Conservation (phyloP, 2,888 invertebrate genomes). For the Morpho deidamia region DNA sequence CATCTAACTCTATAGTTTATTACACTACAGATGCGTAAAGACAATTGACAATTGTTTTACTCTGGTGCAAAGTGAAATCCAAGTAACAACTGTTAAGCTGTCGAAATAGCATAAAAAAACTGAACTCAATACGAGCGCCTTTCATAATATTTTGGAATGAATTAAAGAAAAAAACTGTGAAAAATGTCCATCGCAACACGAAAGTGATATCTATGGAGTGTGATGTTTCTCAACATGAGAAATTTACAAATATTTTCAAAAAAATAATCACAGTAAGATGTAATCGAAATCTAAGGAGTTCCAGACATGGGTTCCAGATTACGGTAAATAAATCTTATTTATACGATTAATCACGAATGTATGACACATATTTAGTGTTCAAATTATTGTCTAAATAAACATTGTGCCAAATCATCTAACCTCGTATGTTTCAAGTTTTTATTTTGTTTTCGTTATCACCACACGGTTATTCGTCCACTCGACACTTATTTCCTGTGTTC, state of each 20-base stretch:
- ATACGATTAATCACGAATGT: neutral
- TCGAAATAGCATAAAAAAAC: slow-evolving; percentile 17
- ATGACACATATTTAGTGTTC: neutral
- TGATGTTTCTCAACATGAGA: slow-evolving; percentile 50
- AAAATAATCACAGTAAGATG: slow-evolving; percentile 39
- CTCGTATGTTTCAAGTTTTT: slow-evolving; percentile 8
- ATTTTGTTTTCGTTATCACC: slow-evolving; percentile 23
- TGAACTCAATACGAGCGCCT: slow-evolving; percentile 27
- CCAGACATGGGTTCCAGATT: slow-evolving; percentile 74
- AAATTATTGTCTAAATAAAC: slow-evolving; percentile 1
- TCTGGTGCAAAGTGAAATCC: slow-evolving; percentile 14
- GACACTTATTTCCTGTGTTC: slow-evolving; percentile 20
- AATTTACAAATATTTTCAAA: slow-evolving; percentile 23
- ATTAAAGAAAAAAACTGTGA: slow-evolving; percentile 29
- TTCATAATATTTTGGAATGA: slow-evolving; percentile 40
- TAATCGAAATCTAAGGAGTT: slow-evolving; percentile 49
- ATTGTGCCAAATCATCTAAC: slow-evolving; percentile 26
- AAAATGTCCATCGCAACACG: slow-evolving; percentile 38
- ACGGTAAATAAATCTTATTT: slow-evolving; percentile 42
- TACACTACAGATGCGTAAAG: slow-evolving; percentile 1
- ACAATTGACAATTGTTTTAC: neutral
- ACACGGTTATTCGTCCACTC: slow-evolving; percentile 2
- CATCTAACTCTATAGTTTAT: too few species aligned
- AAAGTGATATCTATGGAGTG: slow-evolving; percentile 55
- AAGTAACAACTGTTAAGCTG: neutral